Evolutionary conservation across 2,797 vertebrate genomes (phyloP).

Genomic region (Epinephelus malabaricus): DNA sequence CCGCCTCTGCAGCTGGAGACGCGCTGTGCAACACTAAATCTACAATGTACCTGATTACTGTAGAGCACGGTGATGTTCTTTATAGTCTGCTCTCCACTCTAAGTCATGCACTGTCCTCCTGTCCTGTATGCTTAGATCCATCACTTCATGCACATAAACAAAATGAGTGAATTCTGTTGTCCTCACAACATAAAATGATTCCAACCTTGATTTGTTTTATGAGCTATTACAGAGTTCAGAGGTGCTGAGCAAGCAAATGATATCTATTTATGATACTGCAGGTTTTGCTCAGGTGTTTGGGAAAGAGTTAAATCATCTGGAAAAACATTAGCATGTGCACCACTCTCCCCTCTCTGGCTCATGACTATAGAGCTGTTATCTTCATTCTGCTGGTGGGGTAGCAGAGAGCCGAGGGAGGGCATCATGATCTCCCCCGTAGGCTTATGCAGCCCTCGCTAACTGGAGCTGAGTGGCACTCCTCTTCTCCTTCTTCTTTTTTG

Average conservation of each 20-base stretch:
- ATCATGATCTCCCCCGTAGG: slow-evolving; percentile 62
- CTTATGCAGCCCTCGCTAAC: slow-evolving; percentile 45
- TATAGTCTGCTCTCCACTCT: background rate
- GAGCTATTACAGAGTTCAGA: background rate
- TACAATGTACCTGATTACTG: slow-evolving; percentile 24
- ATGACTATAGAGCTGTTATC: slow-evolving; percentile 53
- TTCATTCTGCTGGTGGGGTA: slow-evolving; percentile 56
- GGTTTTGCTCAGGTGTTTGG: slow-evolving; percentile 42
- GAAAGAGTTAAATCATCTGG: slow-evolving; percentile 42
- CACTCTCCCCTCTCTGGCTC: slow-evolving; percentile 32
- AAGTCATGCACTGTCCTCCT: slow-evolving; percentile 19
- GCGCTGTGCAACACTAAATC: background rate
- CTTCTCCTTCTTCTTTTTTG: background rate
- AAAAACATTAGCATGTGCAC: slow-evolving; percentile 34
- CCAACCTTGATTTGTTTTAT: background rate
- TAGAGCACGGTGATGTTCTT: background rate
- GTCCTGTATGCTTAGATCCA: background rate
- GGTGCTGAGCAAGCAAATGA: background rate
- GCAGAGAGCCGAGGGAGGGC: slow-evolving; percentile 42
- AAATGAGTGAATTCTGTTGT: background rate
- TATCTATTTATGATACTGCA: background rate
- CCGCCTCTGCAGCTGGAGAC: slow-evolving; percentile 53
- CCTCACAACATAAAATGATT: background rate
- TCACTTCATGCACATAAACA: background rate
- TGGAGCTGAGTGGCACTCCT: slow-evolving; percentile 36